A percentile compares a stretch with the other conserved stretches of the same genome.
Evolutionary conservation across 2,888 invertebrate genomes (phyloP).

Genomic region (Cyclophora albipunctata): DNA sequence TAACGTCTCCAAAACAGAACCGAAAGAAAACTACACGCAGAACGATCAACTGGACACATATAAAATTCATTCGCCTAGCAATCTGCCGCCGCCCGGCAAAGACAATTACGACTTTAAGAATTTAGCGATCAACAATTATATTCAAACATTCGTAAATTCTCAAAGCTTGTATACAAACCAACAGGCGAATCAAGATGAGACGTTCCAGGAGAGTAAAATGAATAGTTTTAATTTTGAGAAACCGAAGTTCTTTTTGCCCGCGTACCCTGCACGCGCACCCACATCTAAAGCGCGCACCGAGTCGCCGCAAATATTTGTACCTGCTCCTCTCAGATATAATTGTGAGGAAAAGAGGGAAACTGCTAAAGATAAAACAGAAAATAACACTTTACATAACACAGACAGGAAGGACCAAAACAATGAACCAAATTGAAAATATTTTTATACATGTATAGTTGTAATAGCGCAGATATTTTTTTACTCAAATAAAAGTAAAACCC

Average conservation of each 20-base stretch:
- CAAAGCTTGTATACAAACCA: conserved; percentile 27
- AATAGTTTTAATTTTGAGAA: conserved; percentile 33
- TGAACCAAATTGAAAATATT: conserved; percentile 8
- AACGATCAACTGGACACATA: conserved; percentile 25
- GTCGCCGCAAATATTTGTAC: conserved; percentile 15
- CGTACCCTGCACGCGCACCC: conserved; percentile 16
- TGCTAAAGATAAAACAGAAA: conserved; percentile 17
- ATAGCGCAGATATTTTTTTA: too few species aligned
- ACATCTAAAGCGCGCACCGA: conserved; percentile 6
- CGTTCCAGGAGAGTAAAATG: conserved; percentile 17
- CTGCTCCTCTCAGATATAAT: conserved; percentile 13
- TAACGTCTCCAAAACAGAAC: conserved; percentile 12
- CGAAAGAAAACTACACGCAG: conserved; percentile 20
- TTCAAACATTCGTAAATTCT: conserved; percentile 27
- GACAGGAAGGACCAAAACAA: conserved; percentile 17
- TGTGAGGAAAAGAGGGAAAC: conserved; percentile 20
- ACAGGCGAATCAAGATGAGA: conserved; percentile 22
- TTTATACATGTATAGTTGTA: too few species aligned
- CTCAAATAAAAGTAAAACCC: too few species aligned
- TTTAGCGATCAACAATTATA: conserved; percentile 39
- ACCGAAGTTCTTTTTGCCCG: conserved; percentile 34
- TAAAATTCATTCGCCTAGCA: conserved; percentile 21
- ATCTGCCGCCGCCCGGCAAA: conserved; percentile 18
- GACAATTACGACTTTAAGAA: conserved; percentile 49
- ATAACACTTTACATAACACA: conserved; percentile 8